Evolutionary conservation across 2,888 invertebrate genomes (phyloP).

Genomic region (Zelleria hepariella): DNA sequence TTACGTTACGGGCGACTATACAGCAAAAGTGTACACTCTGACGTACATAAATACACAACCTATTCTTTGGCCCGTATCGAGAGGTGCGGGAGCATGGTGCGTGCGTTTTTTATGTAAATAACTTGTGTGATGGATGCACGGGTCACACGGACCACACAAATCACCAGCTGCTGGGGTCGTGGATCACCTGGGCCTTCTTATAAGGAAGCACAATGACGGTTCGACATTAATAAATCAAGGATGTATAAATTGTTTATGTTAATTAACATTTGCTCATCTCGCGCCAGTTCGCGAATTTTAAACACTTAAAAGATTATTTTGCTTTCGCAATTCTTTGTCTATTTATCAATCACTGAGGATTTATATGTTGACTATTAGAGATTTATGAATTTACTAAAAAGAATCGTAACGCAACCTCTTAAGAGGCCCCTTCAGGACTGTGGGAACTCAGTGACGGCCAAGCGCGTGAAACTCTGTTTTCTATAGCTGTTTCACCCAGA

Average conservation of each 20-base stretch:
- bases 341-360: background rate
- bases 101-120: constrained; percentile 4
- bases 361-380: background rate
- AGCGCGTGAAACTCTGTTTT: too few species aligned
- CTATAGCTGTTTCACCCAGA: too few species aligned
- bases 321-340: background rate
- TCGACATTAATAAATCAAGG: background rate
- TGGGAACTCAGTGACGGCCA: too few species aligned
- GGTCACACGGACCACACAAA: constrained; percentile 5
- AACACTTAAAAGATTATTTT: background rate
- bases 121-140: constrained; percentile 1
- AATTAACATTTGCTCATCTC: background rate
- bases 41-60: too few species aligned
- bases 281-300: background rate
- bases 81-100: background rate
- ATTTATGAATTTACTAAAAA: too few species aligned
- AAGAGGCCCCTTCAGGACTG: too few species aligned
- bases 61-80: background rate
- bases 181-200: background rate
- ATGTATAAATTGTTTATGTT: background rate
- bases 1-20: too few species aligned
- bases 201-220: background rate
- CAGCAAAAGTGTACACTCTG: too few species aligned
- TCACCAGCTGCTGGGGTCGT: background rate
- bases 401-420: too few species aligned